Base-by-base conservation (phyloP, 2,797 vertebrate species). In the Brotula barbata region DNA sequence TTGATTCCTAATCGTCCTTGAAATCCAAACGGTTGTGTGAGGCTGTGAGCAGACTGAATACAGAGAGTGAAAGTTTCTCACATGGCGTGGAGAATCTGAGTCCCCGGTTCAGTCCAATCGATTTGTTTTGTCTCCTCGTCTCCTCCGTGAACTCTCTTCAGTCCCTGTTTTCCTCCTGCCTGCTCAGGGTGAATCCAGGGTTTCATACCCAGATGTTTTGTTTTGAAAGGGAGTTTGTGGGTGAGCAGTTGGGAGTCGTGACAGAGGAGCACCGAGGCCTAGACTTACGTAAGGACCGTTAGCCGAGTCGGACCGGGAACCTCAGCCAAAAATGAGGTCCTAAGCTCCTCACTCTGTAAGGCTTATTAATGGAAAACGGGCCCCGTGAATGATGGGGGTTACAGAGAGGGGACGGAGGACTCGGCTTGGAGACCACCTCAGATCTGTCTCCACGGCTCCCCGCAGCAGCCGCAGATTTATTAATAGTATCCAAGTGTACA, bases 231-330 rank as follows among this genome's bases (percentile, higher is more conserved):
- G 59, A 21, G 62, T 2, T 46, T 21, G 39, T 13, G 42, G 54
- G 58, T 64, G 47, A 51, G 68, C 39, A 48, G 31, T 39, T 11
- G 66, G 45, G 17, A 52, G 55, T 40, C 10, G 43, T 34, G 44
- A 4, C 31, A 21, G 48, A 36, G 31, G 58, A 62, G 58, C 34
- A 42, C 43, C 34, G 19, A 41, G 39, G 11, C 45, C 21, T 25
- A 33, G 36, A 3, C 57, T 89, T 83, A 81, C 52, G 64, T 78
- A 84, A 86, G 50, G 20, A n/a, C 77, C 83, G 68, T 82, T 82
- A 78, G 84, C 58, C 39, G 46, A 28, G n/a, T n/a, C n/a, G n/a
- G 25, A 51, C 33, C 20, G 0, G 6, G 25, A 51, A 45, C 36
- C 52, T 53, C 42, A 1, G 51, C 70, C 68, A 74, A 36, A 61